Evolutionary conservation across 1,140 invertebrate genomes (phyloP).

Genomic region (Cydia strobilella): DNA sequence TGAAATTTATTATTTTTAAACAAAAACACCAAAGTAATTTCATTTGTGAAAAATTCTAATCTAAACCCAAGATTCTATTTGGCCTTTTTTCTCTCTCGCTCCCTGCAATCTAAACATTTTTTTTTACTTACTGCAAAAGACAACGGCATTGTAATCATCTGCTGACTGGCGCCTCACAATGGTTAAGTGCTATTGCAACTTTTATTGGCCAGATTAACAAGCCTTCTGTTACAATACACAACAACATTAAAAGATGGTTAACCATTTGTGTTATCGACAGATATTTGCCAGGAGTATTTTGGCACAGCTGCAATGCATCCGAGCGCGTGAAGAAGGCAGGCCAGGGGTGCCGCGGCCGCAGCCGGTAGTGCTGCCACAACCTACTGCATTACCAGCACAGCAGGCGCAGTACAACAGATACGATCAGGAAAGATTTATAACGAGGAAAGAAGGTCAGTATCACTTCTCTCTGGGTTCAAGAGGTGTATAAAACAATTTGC

Average conservation of each 20-base stretch:
- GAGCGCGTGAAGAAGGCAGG: constrained; percentile 95
- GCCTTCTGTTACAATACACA: neutral
- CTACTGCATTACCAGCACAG: constrained; percentile 83
- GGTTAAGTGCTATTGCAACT: neutral
- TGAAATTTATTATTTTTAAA: constrained; percentile 33
- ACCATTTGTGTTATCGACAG: constrained; percentile 65
- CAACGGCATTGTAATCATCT: too few relatives aligned
- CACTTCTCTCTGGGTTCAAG: neutral
- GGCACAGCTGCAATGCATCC: constrained; percentile 95
- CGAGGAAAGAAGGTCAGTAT: constrained; percentile 88
- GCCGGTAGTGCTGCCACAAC: constrained; percentile 85
- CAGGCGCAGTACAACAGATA: constrained; percentile 97
- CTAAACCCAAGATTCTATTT: too few relatives aligned
- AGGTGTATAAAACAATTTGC: too few relatives aligned
- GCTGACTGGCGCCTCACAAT: too few relatives aligned
- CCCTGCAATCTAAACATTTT: too few relatives aligned
- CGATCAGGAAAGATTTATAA: constrained; percentile 98
- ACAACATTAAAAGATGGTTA: neutral
- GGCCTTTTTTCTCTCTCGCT: too few relatives aligned
- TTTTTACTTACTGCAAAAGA: too few relatives aligned
- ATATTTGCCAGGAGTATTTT: constrained; percentile 97
- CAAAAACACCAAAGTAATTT: neutral
- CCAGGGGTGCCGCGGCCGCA: constrained; percentile 82
- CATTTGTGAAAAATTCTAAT: too few relatives aligned
- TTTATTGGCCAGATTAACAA: neutral